Base-by-base conservation (phyloP, 2,888 invertebrate species). In the Drosophila fungiperda region DNA sequence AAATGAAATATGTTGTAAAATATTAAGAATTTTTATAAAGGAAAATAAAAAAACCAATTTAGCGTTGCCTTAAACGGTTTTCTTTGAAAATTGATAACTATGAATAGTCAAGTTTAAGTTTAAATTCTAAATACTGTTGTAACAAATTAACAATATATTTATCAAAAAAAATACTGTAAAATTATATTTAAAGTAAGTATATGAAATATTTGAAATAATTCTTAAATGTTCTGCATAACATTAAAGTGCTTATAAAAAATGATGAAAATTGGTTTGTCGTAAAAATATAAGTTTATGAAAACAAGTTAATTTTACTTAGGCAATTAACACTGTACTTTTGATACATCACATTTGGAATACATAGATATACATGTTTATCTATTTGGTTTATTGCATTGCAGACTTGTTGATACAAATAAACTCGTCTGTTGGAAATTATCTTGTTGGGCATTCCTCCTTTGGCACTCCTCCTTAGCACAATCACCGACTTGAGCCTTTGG, bases 371-470 rank as follows among this genome's bases (percentile, higher is more conserved):
- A 7, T 6, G 54, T n/a, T 8, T 12, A 38, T 20, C 0, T 20
- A 48, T 62, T 17, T 29, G 33, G 3, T 26, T 55, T n/a, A 29
- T 67, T 20, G 38, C 55, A 68, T 29, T 15, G n/a, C 32, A 33
- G 33, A 6, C 20, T 12, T 26, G n/a, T 20, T 35, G 69, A 55
- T 57, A 12, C n/a, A 40, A 57, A 26, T 15, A 15, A 5, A 26
- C 5, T 26, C 5, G 0, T 26, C 26, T 40, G 15, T 17, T 29
- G 62, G 42, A 73, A 54, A 62, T 35, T 53, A 23, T 45, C 40
- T 38, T 26, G 26, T 49, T 12, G 42, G 54, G 49, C 12, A 20
- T 36, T 35, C n/a, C 57, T 20, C 29, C 4, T 1, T 17, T 4
- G 12, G 7, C 32, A n/a, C 23, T 4, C 8, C 5, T 1, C 15